These are phyloP conservation scores for Cottoperca gobio DNA, from an alignment of 2,797 vertebrate genomes.

Conservation along the genomic window DNA sequence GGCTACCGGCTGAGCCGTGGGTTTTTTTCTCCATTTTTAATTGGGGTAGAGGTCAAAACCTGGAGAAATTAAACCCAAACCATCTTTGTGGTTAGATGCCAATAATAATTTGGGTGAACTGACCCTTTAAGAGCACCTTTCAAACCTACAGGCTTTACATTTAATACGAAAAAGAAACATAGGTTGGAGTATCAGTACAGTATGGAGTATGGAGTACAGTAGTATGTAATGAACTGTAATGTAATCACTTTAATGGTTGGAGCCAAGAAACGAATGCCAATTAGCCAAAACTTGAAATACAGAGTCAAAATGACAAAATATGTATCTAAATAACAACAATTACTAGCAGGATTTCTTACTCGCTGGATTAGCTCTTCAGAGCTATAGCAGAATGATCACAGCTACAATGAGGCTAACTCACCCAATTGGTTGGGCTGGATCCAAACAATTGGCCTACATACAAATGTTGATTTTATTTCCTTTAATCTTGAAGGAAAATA, in stretches of 20 bases:
- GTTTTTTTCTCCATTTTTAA: too few relatives aligned
- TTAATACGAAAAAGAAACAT: not conserved
- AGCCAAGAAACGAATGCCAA: not conserved
- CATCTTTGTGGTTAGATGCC: too few relatives aligned
- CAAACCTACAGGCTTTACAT: not conserved
- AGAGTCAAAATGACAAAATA: not conserved
- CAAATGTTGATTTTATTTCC: not conserved
- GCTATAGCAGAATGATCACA: not conserved
- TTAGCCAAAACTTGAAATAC: not conserved
- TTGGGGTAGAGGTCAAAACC: not conserved
- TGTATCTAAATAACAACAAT: not conserved
- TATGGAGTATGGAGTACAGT: too few relatives aligned
- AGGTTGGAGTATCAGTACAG: too few relatives aligned
- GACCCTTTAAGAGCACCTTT: not conserved
- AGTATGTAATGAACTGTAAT: too few relatives aligned
- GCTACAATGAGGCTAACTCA: not conserved
- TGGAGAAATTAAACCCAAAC: not conserved
- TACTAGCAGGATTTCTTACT: not conserved
- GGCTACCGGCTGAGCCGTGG: too few relatives aligned
- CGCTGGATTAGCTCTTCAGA: not conserved
- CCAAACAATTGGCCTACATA: not conserved
- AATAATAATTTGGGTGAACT: not conserved
- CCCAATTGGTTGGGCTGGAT: not conserved
- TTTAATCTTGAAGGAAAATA: constrained; percentile 1
- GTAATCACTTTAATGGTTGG: not conserved